Evolutionary conservation across 2,888 invertebrate species (phyloP), one percentile per base, ranked within the genome.

Genomic region (Acronicta psi): DNA sequence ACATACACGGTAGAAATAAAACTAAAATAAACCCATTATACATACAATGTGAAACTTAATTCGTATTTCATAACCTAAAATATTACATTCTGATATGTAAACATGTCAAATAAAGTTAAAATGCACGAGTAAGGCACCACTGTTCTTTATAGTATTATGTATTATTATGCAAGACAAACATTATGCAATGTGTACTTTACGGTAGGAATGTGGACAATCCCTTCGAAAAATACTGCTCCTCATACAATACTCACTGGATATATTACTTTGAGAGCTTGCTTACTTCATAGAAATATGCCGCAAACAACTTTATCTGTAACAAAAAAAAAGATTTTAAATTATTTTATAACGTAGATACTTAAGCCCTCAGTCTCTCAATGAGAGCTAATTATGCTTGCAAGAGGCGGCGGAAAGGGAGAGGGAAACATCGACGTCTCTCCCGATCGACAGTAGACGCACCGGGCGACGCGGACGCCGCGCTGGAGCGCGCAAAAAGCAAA

Each of bases 271-370:
- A 82, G 29, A 95, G 90, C 75, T 95, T 95, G 58, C 95, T 90
- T 17, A 97, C 96, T 95, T 99, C 98, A 82, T 97, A 96, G 61
- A 99, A 91, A 88, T 99, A 99, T 18, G 99, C 97, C 31, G 97
- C 98, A 79, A 99, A 95, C 53, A 99, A 92, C 94, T 99, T 99
- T 2, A 98, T 98, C 98, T 98, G 95, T 63, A 96, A 96, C 50
- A 77, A 75, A 86, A 81, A 82, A 67, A 59, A 58, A 16, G 42
- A 0, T 29, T 31, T n/a, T 6, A n/a, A 5, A 34, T n/a, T n/a
- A 13, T 5, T 29, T 29, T 11, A 11, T 34, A 34, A 34, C n/a
- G n/a, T n/a, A n/a, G 25, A 2, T 7, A n/a, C n/a, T 29, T 2
- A 10, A n/a, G n/a, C n/a, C n/a, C n/a, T n/a, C n/a, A n/a, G n/a